Base-by-base conservation (phyloP, 2,113 vertebrate genomes). In the Rhea pennata region DNA sequence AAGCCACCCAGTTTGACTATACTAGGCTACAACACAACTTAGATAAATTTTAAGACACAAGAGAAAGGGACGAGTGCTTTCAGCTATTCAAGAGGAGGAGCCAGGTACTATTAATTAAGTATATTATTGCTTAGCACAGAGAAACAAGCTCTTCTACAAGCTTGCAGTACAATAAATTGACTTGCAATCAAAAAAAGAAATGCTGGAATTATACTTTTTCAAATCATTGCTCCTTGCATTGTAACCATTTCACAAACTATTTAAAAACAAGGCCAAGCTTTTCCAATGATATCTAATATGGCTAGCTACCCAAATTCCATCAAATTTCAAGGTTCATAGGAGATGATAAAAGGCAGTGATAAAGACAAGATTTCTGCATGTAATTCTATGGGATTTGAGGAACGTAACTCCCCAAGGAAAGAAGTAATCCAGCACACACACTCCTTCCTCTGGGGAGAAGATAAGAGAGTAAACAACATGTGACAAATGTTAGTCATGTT, bases 401-500 rank as follows among this genome's bases (percentile, higher is more conserved):
- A 93, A 93, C 22, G 1, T 74, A 85, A 80, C 56, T 93, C 86
- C 92, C 82, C 15, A 79, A 78, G 90, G 90, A 93, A 92, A 88
- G 46, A 77, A 75, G 80, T 1, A 69, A 46, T 73, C 31, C 69
- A 86, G 75, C 29, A 88, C 24, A 65, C 73, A 71, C 0, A 0
- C 67, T 88, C 56, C 69, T 59, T 94, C 61, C 79, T 86, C 75
- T 44, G n/a, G 71, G 51, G 88, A 83, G 24, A 17, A 64, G 64
- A 83, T 66, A 85, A 87, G 72, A 90, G 78, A 64, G 90, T 74
- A 96, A 96, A 96, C 92, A 96, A 86, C 67, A 74, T 20, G 56
- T 90, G 64, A 87, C 69, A 94, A 93, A 71, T 12, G 21, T 71
- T 90, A 56, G 59, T 79, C 31, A 6, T 46, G 76, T 84, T 94